Percentiles rank a stretch among this genome's conserved stretches.
These are phyloP conservation scores for Caretta caretta DNA, from an alignment of 2,113 vertebrate species.

Conservation along the genomic window DNA sequence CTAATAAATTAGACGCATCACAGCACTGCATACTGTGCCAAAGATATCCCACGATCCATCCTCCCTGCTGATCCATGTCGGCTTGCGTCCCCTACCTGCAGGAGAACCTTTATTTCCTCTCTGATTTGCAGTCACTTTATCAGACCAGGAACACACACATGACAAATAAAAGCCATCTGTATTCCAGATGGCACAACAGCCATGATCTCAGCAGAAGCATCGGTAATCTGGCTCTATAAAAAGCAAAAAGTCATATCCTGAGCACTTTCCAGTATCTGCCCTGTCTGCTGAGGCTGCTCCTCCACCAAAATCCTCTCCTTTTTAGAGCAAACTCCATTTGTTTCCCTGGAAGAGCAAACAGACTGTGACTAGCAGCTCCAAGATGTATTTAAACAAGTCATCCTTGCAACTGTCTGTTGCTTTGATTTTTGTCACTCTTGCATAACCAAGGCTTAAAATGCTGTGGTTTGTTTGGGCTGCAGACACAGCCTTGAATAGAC, in stretches of 20 bases:
- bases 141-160: not conserved
- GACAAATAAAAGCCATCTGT: conserved; percentile 22
- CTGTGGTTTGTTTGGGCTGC: not conserved
- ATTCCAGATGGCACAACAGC: conserved; percentile 14
- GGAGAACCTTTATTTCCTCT: not conserved
- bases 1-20: not conserved
- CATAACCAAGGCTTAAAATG: not conserved
- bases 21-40: not conserved
- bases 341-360: not conserved
- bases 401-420: not conserved
- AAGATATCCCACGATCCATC: not conserved
- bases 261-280: not conserved
- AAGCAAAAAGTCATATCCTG: not conserved
- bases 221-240: not conserved
- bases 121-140: not conserved
- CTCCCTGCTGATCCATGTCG: not conserved
- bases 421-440: not conserved
- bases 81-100: not conserved
- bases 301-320: not conserved
- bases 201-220: conserved; percentile 12
- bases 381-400: not conserved
- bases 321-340: not conserved
- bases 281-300: not conserved
- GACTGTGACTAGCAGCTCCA: not conserved
- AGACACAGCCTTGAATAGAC: not conserved